Conservation (phyloP, 2,888 invertebrate species). For the Prosopocoilus inquinatus region DNA sequence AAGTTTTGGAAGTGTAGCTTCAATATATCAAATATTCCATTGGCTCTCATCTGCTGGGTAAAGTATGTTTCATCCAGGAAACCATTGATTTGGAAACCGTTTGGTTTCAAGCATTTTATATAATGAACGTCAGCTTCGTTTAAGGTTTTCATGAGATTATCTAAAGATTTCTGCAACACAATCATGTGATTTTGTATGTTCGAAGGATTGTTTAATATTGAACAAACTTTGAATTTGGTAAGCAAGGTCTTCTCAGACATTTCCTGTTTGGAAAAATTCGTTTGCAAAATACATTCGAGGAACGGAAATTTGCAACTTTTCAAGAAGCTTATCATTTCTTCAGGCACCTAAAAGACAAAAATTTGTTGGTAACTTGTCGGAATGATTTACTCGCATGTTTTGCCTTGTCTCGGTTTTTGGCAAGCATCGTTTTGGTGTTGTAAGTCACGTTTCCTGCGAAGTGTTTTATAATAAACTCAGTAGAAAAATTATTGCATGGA, state of each 20-base stretch:
- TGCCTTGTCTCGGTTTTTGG: slow-evolving; percentile 50
- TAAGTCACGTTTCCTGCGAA: slow-evolving; percentile 47
- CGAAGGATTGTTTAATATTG: too few species aligned
- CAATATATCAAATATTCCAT: slow-evolving; percentile 34
- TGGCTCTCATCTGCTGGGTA: slow-evolving; percentile 26
- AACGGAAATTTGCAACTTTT: slow-evolving; percentile 27
- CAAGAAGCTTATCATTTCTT: slow-evolving; percentile 36
- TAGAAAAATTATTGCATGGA: slow-evolving; percentile 25
- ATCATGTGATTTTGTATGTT: not conserved
- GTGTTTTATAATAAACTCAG: slow-evolving; percentile 44
- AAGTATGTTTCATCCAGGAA: slow-evolving; percentile 31
- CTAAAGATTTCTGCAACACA: slow-evolving; percentile 36
- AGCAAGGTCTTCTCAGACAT: slow-evolving; percentile 36
- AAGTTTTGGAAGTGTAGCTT: slow-evolving; percentile 32
- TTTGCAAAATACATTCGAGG: slow-evolving; percentile 22
- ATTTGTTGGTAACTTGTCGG: too few species aligned
- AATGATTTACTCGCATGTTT: too few species aligned
- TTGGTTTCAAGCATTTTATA: slow-evolving; percentile 48
- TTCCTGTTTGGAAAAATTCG: slow-evolving; percentile 5
- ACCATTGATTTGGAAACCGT: slow-evolving; percentile 25
- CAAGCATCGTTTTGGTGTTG: slow-evolving; percentile 40
- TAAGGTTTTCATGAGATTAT: slow-evolving; percentile 43
- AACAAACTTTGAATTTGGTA: slow-evolving; percentile 40
- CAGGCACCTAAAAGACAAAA: slow-evolving; percentile 25
- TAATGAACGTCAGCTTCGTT: slow-evolving; percentile 46